phyloP scores from a whole-genome alignment of 2,113 vertebrate species.

The Pelobates fuscus region DNA sequence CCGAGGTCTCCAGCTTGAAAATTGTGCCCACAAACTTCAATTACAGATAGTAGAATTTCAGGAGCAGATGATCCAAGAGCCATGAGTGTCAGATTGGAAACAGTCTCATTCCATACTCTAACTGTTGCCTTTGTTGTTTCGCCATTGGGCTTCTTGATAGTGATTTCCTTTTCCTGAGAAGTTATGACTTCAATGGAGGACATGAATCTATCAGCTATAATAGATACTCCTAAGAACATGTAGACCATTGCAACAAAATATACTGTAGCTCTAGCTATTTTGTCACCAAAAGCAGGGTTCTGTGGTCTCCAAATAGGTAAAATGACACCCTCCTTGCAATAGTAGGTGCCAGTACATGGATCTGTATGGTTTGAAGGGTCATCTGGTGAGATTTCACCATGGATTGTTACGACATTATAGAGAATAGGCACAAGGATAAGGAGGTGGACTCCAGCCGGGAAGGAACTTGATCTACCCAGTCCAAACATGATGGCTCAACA shows the following conservation, averaged over 20 bases:
- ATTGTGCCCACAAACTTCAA: slow-evolving; percentile 93
- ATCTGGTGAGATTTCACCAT: slow-evolving; percentile 56
- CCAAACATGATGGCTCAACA: slow-evolving; percentile 66
- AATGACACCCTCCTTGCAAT: slow-evolving; percentile 88
- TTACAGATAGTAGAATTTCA: slow-evolving; percentile 92
- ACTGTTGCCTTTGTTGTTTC: slow-evolving; percentile 90
- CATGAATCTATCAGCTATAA: slow-evolving; percentile 97
- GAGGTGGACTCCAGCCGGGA: slow-evolving; percentile 59
- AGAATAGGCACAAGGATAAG: slow-evolving; percentile 67
- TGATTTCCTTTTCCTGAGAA: slow-evolving; percentile 91
- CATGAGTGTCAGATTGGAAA: slow-evolving; percentile 96
- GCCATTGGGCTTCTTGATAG: slow-evolving; percentile 89
- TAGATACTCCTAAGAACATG: slow-evolving; percentile 97
- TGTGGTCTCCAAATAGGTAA: slow-evolving; percentile 86
- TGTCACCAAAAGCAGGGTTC: slow-evolving; percentile 84
- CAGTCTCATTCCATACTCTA: slow-evolving; percentile 95
- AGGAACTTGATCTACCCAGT: slow-evolving; percentile 48
- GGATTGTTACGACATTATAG: slow-evolving; percentile 50
- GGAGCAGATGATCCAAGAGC: slow-evolving; percentile 94
- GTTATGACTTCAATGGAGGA: slow-evolving; percentile 98
- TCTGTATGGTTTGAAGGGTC: slow-evolving; percentile 60
- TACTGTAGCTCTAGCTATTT: slow-evolving; percentile 88
- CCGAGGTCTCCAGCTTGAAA: slow-evolving; percentile 89
- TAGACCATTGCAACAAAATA: slow-evolving; percentile 92
- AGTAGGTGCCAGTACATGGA: slow-evolving; percentile 74